Evolutionary conservation across 2,888 invertebrate genomes (phyloP).

Genomic region (Ligdia adustata): DNA sequence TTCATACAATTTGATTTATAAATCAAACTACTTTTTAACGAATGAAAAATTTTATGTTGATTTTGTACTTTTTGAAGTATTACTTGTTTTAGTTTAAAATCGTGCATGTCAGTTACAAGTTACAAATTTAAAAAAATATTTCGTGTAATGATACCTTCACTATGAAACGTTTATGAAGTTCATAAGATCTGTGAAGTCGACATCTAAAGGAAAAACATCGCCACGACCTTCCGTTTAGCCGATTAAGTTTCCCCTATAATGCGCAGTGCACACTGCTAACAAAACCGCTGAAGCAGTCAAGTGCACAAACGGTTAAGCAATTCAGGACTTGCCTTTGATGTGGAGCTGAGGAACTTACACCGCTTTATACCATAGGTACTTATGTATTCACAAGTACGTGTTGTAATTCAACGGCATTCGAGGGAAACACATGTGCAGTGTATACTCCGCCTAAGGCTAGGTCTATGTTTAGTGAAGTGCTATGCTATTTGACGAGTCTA

Average conservation of each 20-base stretch:
- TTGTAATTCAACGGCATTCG: constrained; percentile 32
- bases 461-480: constrained; percentile 10
- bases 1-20: too few relatives aligned
- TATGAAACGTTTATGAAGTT: constrained; percentile 6
- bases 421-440: constrained; percentile 22
- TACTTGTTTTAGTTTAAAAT: too few relatives aligned
- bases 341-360: constrained; percentile 23
- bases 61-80: too few relatives aligned
- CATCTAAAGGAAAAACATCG: constrained; percentile 21
- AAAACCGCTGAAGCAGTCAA: constrained; percentile 30
- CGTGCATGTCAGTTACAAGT: too few relatives aligned
- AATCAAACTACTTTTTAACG: too few relatives aligned
- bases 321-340: constrained; percentile 35
- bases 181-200: constrained; percentile 6
- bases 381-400: constrained; percentile 28
- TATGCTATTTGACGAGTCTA: constrained; percentile 8
- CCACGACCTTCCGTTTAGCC: constrained; percentile 14
- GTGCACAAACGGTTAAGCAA: constrained; percentile 38
- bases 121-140: too few relatives aligned
- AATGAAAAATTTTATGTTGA: too few relatives aligned
- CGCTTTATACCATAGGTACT: constrained; percentile 15
- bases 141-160: too few relatives aligned
- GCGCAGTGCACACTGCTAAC: constrained; percentile 25
- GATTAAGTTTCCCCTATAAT: constrained; percentile 34
- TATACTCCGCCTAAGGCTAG: constrained; percentile 17